phyloP scores from a whole-genome alignment of 1,140 invertebrate species.

The Rhizoglyphus robini region DNA sequence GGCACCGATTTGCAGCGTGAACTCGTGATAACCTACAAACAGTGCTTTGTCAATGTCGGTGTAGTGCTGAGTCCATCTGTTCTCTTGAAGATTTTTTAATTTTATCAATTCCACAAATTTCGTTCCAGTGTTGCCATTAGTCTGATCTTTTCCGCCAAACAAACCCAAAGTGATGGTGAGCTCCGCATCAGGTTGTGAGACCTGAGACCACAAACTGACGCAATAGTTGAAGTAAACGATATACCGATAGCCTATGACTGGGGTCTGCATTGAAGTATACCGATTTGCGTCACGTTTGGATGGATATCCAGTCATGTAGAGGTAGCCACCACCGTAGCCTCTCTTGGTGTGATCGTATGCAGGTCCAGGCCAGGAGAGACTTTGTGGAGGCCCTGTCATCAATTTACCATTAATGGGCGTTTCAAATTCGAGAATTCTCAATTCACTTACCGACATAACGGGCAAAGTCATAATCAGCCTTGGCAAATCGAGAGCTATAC shows the following conservation, averaged over 20 bases:
- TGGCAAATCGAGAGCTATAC: neutral
- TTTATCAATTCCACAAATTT: neutral
- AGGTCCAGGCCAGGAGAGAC: neutral
- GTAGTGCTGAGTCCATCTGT: neutral
- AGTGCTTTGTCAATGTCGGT: neutral
- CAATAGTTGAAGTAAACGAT: neutral
- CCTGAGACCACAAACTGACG: neutral
- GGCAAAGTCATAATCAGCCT: neutral
- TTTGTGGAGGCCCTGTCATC: neutral
- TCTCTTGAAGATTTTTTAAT: neutral
- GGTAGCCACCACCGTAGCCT: slow-evolving; percentile 1
- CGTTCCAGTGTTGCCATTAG: neutral
- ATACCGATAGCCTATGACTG: neutral
- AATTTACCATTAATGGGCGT: no score
- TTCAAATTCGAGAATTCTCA: no score
- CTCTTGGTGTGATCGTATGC: neutral
- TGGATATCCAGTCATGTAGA: neutral
- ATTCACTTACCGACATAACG: neutral
- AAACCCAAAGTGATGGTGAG: neutral
- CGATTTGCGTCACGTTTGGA: neutral
- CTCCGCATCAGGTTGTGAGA: neutral
- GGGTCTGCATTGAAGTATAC: neutral
- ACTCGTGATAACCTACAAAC: neutral
- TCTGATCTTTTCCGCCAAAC: neutral
- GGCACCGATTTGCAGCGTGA: neutral